These are phyloP conservation scores for Pseudopleuronectes americanus DNA, from an alignment of 2,797 vertebrate genomes.

Conservation along the genomic window DNA sequence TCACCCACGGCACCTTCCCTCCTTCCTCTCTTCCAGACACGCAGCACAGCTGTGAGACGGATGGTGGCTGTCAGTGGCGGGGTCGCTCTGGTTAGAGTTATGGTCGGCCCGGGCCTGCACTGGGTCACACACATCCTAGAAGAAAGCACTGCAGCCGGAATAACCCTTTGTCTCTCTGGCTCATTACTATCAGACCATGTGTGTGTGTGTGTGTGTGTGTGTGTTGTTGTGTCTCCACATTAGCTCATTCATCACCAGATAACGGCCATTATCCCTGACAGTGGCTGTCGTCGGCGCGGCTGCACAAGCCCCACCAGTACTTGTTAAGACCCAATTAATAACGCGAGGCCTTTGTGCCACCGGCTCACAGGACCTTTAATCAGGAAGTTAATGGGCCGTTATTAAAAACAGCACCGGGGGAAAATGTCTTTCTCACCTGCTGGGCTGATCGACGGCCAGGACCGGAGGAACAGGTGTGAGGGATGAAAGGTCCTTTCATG, in stretches of 20 bases:
- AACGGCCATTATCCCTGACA: conserved; percentile 69
- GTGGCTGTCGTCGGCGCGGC: conserved; percentile 55
- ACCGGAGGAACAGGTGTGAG: conserved; percentile 24
- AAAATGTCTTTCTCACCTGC: conserved; percentile 67
- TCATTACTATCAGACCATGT: conserved; percentile 30
- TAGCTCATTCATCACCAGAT: conserved; percentile 75
- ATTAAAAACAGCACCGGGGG: conserved; percentile 65
- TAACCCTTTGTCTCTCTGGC: conserved; percentile 62
- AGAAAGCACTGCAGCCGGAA: conserved; percentile 56
- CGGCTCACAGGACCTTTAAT: conserved; percentile 71
- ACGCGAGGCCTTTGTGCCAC: conserved; percentile 53
- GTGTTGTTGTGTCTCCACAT: conserved; percentile 33
- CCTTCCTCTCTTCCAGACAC: conserved; percentile 18
- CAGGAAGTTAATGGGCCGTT: conserved; percentile 77
- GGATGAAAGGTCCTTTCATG: conserved; percentile 44
- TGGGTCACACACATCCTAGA: conserved; percentile 54
- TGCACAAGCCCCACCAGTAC: conserved; percentile 45
- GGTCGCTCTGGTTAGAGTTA: conserved; percentile 64
- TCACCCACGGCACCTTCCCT: conserved; percentile 10
- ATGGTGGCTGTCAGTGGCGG: conserved; percentile 62
- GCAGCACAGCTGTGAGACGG: conserved; percentile 50
- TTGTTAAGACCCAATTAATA: conserved; percentile 78
- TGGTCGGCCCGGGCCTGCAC: conserved; percentile 59
- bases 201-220: conserved; percentile 11
- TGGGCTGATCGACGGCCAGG: conserved; percentile 40